Evolutionary conservation across 2,888 invertebrate genomes (phyloP).

Genomic region (Pammene aurita): DNA sequence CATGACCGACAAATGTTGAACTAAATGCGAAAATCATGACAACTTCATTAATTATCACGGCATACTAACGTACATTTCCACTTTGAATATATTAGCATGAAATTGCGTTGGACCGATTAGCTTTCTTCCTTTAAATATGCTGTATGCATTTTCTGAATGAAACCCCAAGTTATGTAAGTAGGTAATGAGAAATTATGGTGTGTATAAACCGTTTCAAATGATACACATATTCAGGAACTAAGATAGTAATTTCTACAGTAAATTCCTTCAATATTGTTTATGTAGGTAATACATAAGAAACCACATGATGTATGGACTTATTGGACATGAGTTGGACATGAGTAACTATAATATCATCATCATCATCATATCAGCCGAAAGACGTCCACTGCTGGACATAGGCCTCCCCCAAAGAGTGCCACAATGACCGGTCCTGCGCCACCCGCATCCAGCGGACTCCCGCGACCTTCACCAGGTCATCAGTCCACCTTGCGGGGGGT

Average conservation of each 20-base stretch:
- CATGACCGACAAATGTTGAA: conserved; percentile 16
- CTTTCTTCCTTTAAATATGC: conserved; percentile 34
- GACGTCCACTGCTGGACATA: no score
- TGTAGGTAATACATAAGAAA: no score
- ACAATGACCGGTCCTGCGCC: no score
- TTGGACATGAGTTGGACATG: no score
- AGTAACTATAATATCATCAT: no score
- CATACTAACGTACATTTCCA: conserved; percentile 26
- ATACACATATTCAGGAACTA: no score
- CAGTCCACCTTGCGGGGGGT: no score
- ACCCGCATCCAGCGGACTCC: no score
- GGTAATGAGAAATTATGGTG: conserved; percentile 4
- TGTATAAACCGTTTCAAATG: neutral
- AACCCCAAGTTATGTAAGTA: conserved; percentile 6
- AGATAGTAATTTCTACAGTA: neutral
- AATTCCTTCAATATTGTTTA: neutral
- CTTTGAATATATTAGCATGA: conserved; percentile 26
- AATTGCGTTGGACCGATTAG: conserved; percentile 7
- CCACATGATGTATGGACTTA: no score
- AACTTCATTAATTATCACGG: conserved; percentile 14
- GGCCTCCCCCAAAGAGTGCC: no score
- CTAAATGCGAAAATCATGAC: conserved; percentile 19
- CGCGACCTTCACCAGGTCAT: no score
- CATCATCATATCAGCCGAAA: no score
- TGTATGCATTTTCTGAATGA: conserved; percentile 22